Conservation (phyloP, 2,888 invertebrate genomes). For the Onthophagus sagittarius region DNA sequence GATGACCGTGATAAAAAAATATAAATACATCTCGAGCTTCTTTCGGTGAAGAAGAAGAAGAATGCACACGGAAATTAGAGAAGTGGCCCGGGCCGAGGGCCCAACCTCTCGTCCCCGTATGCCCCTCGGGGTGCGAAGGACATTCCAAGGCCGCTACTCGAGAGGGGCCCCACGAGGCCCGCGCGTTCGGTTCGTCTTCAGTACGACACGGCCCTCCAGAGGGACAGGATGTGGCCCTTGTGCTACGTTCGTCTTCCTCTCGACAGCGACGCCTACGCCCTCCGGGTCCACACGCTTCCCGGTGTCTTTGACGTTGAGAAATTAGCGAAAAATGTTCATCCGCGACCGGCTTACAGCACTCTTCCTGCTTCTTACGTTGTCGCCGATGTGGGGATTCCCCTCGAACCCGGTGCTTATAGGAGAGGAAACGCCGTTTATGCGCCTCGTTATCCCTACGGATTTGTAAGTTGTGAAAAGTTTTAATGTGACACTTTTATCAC, state of each 20-base stretch:
- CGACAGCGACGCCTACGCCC: conserved; percentile 30
- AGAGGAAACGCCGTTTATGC: conserved; percentile 19
- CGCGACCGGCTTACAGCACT: conserved; percentile 35
- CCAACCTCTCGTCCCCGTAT: conserved; percentile 12
- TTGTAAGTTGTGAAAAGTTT: conserved; percentile 23
- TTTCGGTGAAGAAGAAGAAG: conserved; percentile 31
- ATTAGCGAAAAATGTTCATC: conserved; percentile 17
- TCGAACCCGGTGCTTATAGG: conserved; percentile 20
- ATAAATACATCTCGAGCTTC: background rate
- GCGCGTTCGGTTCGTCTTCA: conserved; percentile 26
- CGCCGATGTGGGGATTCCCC: conserved; percentile 25
- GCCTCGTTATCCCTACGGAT: conserved; percentile 20
- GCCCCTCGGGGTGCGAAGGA: conserved; percentile 43
- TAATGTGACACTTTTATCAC: background rate
- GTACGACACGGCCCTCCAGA: conserved; percentile 26
- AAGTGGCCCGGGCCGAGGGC: conserved; percentile 36
- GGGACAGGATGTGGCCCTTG: conserved; percentile 44
- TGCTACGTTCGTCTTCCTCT: conserved; percentile 41
- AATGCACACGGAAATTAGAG: conserved; percentile 47
- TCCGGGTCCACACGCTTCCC: conserved; percentile 42
- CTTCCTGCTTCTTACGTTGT: conserved; percentile 41
- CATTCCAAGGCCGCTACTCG: conserved; percentile 42
- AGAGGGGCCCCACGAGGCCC: conserved; percentile 18
- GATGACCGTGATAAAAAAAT: background rate
- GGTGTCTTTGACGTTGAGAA: conserved; percentile 23